Evolutionary conservation across 1,140 invertebrate genomes (phyloP), one percentile per base, ranked within the genome.

Genomic region (Galleria mellonella): DNA sequence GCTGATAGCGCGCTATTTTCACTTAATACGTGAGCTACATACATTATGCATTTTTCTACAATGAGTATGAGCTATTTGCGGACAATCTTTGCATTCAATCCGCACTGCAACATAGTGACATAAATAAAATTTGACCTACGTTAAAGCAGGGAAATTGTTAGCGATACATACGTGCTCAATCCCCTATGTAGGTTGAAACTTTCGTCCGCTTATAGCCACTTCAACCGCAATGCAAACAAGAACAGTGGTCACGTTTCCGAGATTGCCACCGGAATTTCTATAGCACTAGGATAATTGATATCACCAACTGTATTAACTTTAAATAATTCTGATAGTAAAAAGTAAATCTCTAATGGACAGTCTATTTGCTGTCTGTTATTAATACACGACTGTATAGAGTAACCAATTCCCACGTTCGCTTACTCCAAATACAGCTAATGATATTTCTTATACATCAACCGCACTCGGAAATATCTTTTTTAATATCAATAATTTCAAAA

Each of bases 221-320:
- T 53, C 45, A 67, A 83, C 72, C 71, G 72, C 75, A 81, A 64
- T 64, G 59, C 68, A 83, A 83, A 79, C 64, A 79, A 73, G 62
- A 75, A 55, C 65, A 52, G 53, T 51, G 69, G 61, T 78, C 76
- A 71, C 73, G 76, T 76, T 72, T 70, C 53, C 55, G 43, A 67
- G 57, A 67, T 72, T 55, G 49, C 56, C 49, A 67, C 62, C 63
- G 54, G 61, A 62, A 62, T 66, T 44, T 58, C 41, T 69, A 49
- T 33, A 48, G 30, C 50, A 23, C 17, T 47, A 56, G 49, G 56
- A 71, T 70, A 50, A 57, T 61, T 60, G 52, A 47, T 55, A 68
- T 51, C 50, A 52, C 50, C 53, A 47, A 36, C 43, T 51, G 49
- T 61, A 59, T 62, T 59, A 62, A 47, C 62, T 65, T 61, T 66